Evolutionary conservation across 53 echinoderm and acorn worm genomes (phyloP).

Genomic region (Zoroaster sp.): DNA sequence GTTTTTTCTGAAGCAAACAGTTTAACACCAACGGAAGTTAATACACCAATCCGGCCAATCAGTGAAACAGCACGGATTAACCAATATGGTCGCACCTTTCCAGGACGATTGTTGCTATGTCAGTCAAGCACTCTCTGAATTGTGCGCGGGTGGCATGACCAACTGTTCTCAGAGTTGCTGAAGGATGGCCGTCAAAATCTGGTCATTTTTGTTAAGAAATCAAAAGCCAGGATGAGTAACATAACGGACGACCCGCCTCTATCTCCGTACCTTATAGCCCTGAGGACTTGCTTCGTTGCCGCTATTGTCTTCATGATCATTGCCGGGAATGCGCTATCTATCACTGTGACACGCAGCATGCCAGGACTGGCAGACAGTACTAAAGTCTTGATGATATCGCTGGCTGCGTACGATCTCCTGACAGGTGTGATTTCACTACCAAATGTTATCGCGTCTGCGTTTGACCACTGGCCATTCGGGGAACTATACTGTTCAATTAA

Average conservation of each 20-base stretch:
- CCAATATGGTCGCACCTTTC: no score
- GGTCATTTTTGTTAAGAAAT: no score
- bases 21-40: no score
- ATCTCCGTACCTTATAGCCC: neutral
- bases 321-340: constrained; percentile 19
- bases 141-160: no score
- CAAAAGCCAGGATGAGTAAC: neutral
- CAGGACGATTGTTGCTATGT: no score
- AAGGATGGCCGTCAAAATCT: no score
- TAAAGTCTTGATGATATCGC: constrained; percentile 31
- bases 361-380: constrained; percentile 35
- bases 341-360: constrained; percentile 45
- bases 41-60: no score
- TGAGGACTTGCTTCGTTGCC: constrained; percentile 34
- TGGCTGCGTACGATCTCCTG: constrained; percentile 7
- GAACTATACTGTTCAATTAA: constrained; percentile 29
- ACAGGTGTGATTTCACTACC: constrained; percentile 12
- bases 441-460: constrained; percentile 20
- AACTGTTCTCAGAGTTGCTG: no score
- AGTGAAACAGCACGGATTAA: no score
- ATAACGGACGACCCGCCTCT: neutral
- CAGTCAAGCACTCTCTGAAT: no score
- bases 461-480: constrained; percentile 6
- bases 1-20: no score
- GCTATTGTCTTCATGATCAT: constrained; percentile 19